phyloP scores from a whole-genome alignment of 2,888 invertebrate species.

The Tortrix viridana region DNA sequence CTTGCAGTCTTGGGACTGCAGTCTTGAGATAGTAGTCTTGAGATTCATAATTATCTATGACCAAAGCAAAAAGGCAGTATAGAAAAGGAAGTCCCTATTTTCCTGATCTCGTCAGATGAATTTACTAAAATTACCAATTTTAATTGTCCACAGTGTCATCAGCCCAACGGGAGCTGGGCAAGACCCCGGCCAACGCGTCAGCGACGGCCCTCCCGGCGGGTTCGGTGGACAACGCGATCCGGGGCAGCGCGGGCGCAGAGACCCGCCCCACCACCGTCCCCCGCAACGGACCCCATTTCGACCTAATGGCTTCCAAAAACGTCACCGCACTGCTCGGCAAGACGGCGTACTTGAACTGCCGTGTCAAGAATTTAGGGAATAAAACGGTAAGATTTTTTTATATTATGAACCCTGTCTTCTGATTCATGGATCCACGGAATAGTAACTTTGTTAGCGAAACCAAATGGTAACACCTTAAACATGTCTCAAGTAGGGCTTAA shows the following conservation, averaged over 20 bases:
- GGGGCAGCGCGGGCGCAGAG: constrained; percentile 60
- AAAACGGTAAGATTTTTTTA: constrained; percentile 96
- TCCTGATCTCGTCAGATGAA: neutral
- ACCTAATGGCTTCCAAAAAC: constrained; percentile 89
- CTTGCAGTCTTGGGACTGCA: no score
- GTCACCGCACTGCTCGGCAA: constrained; percentile 93
- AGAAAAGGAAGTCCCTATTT: no score
- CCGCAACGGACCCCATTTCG: constrained; percentile 90
- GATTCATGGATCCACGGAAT: no score
- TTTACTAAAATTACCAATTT: neutral
- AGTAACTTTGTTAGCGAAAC: no score
- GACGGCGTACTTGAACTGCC: constrained; percentile 94
- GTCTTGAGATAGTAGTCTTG: no score
- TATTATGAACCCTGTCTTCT: no score
- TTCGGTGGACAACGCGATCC: constrained; percentile 83
- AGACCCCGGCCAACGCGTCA: constrained; percentile 67
- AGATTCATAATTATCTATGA: no score
- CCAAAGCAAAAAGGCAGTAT: no score
- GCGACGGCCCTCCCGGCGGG: constrained; percentile 78
- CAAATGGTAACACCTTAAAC: no score
- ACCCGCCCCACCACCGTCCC: constrained; percentile 77
- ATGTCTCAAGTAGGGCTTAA: no score
- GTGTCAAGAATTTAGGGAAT: constrained; percentile 95
- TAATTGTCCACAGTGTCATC: constrained; percentile 68
- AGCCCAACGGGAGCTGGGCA: constrained; percentile 78